A percentile compares a stretch with the other conserved stretches of the same genome.
Conservation (phyloP, 1,140 invertebrate genomes). For the Antheraea pernyi region DNA sequence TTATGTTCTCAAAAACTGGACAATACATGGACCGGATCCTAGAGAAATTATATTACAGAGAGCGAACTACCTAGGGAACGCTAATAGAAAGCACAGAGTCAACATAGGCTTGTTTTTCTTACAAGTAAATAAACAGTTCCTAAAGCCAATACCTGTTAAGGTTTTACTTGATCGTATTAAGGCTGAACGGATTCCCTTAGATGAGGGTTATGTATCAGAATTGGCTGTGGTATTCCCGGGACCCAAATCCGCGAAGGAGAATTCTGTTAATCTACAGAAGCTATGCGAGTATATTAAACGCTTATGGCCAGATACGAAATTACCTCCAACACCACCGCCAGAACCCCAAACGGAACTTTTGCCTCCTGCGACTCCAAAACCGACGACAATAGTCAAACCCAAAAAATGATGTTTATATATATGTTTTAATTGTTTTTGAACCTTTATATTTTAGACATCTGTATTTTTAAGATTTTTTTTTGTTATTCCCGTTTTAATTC, state of each 20-base stretch:
- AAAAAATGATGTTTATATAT: conserved; percentile 15
- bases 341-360: conserved; percentile 19
- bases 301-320: conserved; percentile 47
- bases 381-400: conserved; percentile 1
- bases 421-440: not conserved
- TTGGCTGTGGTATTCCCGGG: conserved; percentile 32
- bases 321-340: conserved; percentile 42
- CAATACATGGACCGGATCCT: conserved; percentile 29
- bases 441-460: not conserved
- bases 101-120: conserved; percentile 38
- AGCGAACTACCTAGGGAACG: conserved; percentile 31
- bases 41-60: conserved; percentile 41
- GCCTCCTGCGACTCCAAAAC: not conserved
- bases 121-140: conserved; percentile 28
- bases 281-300: conserved; percentile 40
- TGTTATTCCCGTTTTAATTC: not conserved
- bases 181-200: conserved; percentile 22
- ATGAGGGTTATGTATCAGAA: conserved; percentile 33
- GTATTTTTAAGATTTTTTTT: conserved; percentile 9
- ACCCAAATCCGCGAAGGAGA: conserved; percentile 28
- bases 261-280: conserved; percentile 29
- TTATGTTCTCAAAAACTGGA: conserved; percentile 29
- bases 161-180: conserved; percentile 28
- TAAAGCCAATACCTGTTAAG: conserved; percentile 30
- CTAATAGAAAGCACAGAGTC: conserved; percentile 25